Percentiles rank a stretch among this genome's conserved stretches.
phyloP scores from a whole-genome alignment of 2,113 vertebrate genomes.

The Callionymus lyra region DNA sequence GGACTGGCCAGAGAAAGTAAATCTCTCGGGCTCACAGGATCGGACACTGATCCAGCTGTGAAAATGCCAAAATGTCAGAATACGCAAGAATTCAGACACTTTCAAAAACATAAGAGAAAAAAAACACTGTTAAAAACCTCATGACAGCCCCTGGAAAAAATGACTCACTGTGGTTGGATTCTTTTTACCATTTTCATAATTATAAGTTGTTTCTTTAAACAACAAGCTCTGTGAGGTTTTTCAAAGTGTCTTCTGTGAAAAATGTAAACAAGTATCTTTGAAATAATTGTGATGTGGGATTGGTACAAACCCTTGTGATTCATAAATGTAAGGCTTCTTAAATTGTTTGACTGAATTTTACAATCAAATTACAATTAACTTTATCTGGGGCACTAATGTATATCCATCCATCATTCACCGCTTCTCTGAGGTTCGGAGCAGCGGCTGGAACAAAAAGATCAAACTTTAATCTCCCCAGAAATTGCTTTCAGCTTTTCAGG shows the following conservation, averaged over 20 bases:
- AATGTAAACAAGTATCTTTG: too few relatives aligned
- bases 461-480: too few relatives aligned
- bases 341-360: too few relatives aligned
- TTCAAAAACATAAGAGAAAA: slow-evolving; percentile 22
- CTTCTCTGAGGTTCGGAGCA: too few relatives aligned
- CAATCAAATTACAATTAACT: too few relatives aligned
- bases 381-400: too few relatives aligned
- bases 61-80: slow-evolving; percentile 44
- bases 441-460: too few relatives aligned
- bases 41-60: slow-evolving; percentile 47
- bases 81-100: slow-evolving; percentile 30
- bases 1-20: slow-evolving; percentile 18
- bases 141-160: slow-evolving; percentile 37
- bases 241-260: neutral
- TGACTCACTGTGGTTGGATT: slow-evolving; percentile 23
- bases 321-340: too few relatives aligned
- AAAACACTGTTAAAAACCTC: slow-evolving; percentile 32
- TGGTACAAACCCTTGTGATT: too few relatives aligned
- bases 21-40: slow-evolving; percentile 29
- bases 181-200: slow-evolving; percentile 20
- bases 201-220: slow-evolving; percentile 12
- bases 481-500: too few relatives aligned
- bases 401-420: too few relatives aligned
- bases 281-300: too few relatives aligned
- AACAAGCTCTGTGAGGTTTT: neutral